Percentiles rank a stretch among this genome's conserved stretches.
Evolutionary conservation across 2,113 vertebrate species (phyloP).

Genomic region (Pyxicephalus adspersus): DNA sequence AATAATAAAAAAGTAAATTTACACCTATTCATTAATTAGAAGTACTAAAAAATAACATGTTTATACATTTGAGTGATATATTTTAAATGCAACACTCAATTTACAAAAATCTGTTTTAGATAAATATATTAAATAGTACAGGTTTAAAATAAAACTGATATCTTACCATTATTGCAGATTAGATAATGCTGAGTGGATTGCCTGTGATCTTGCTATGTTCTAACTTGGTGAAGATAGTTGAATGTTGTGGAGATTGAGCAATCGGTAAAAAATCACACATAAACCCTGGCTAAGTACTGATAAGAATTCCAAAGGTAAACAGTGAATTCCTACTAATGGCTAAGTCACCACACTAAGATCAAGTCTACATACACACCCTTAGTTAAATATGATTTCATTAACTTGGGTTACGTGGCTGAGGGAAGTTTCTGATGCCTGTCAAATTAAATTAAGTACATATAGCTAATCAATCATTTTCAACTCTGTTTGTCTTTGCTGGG

Average conservation of each 20-base stretch:
- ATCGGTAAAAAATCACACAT: conserved; percentile 79
- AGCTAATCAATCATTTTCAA: conserved; percentile 72
- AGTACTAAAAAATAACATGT: background rate
- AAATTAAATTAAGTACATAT: conserved; percentile 69
- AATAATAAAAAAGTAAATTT: no score
- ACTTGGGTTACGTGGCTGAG: conserved; percentile 74
- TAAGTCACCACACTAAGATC: conserved; percentile 84
- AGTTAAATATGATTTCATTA: conserved; percentile 82
- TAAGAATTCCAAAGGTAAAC: conserved; percentile 84
- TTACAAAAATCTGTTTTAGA: background rate
- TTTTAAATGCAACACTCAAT: background rate
- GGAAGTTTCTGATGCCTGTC: conserved; percentile 70
- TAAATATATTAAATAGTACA: conserved; percentile 54
- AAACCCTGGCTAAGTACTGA: conserved; percentile 82
- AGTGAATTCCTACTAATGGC: conserved; percentile 86
- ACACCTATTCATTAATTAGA: background rate
- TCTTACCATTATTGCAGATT: conserved; percentile 66
- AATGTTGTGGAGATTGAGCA: conserved; percentile 71
- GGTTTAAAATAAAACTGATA: conserved; percentile 62
- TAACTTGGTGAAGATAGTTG: conserved; percentile 75
- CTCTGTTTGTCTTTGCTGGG: conserved; percentile 60
- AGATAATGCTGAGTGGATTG: conserved; percentile 70
- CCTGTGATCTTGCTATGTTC: conserved; percentile 72
- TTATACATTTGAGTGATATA: background rate
- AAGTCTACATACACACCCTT: conserved; percentile 83